phyloP scores from a whole-genome alignment of 2,797 vertebrate species.

The Coregonus suidteri region DNA sequence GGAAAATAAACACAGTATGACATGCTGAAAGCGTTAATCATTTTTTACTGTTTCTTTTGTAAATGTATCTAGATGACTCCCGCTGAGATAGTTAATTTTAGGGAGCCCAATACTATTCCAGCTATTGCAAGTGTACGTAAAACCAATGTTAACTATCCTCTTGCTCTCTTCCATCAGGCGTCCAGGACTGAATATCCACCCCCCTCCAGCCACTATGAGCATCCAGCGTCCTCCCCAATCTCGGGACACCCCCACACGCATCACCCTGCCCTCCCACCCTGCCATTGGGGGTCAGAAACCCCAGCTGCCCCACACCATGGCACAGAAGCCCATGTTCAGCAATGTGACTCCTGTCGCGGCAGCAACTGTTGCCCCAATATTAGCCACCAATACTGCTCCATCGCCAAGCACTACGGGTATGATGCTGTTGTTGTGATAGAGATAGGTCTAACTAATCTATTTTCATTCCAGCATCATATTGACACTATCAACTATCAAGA shows the following conservation, averaged over 20 bases:
- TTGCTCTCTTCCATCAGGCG: slow-evolving; percentile 58
- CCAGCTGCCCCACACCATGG: slow-evolving; percentile 82
- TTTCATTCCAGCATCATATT: background rate
- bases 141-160: background rate
- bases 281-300: slow-evolving; percentile 81
- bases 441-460: background rate
- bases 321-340: slow-evolving; percentile 88
- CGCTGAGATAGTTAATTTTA: background rate
- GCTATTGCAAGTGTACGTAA: background rate
- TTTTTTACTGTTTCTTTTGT: background rate
- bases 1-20: slow-evolving; percentile 23
- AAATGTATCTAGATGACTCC: background rate
- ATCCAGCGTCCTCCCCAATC: slow-evolving; percentile 82
- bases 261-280: slow-evolving; percentile 84
- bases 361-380: slow-evolving; percentile 86
- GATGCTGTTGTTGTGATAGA: background rate
- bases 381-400: slow-evolving; percentile 84
- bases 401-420: slow-evolving; percentile 77
- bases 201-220: slow-evolving; percentile 81
- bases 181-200: slow-evolving; percentile 82
- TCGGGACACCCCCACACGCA: slow-evolving; percentile 79
- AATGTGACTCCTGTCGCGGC: slow-evolving; percentile 86
- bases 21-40: background rate
- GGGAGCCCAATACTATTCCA: background rate
- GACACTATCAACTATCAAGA: background rate